Base-by-base conservation (phyloP, 2,797 vertebrate species). In the Phoxinus dragarum region DNA sequence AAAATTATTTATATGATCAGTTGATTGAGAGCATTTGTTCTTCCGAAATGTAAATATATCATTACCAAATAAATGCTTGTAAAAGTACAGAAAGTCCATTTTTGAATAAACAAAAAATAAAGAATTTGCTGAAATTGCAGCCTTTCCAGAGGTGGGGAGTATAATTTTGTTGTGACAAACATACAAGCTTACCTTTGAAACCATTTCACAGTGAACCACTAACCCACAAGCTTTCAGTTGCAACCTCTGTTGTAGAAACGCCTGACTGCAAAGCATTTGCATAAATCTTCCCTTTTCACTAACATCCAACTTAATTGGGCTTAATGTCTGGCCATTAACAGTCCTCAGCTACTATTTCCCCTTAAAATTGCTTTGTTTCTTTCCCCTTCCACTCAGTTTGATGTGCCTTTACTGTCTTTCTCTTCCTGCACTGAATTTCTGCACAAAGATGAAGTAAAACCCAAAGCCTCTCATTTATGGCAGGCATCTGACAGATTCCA, bases 251-350 rank as follows among this genome's bases (percentile, higher is more conserved):
- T 89, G 85, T 82, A 93, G 90, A 86, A 54, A 89, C 86, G 73
- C 66, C 87, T 52, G 59, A 89, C 84, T 85, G 87, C 36, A 86
- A 73, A 56, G 82, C 47, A 89, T 92, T 91, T 92, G 87, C 89
- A 92, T 89, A 87, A 86, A 87, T 92, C 85, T 92, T 75, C 84
- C 69, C 88, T 90, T 59, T 69, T 87, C 90, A 91, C 88, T 77
- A 84, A 86, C 84, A 88, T 67, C 79, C 42, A 88, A 80, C 75
- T 61, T 89, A 90, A 91, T 89, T 90, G 86, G 84, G 77, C 87
- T 90, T 91, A 93, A 93, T 92, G 86, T 87, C 85, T 91, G 82
- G 88, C 91, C 91, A 90, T 90, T 88, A 91, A 81, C 84, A 72
- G 74, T 90, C 86, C 81, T 92, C 87, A 88, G 79, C 84, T 82